Evolutionary conservation across 1,140 invertebrate genomes (phyloP), one percentile per base, ranked within the genome.

Genomic region (Drosophila carrolli): DNA sequence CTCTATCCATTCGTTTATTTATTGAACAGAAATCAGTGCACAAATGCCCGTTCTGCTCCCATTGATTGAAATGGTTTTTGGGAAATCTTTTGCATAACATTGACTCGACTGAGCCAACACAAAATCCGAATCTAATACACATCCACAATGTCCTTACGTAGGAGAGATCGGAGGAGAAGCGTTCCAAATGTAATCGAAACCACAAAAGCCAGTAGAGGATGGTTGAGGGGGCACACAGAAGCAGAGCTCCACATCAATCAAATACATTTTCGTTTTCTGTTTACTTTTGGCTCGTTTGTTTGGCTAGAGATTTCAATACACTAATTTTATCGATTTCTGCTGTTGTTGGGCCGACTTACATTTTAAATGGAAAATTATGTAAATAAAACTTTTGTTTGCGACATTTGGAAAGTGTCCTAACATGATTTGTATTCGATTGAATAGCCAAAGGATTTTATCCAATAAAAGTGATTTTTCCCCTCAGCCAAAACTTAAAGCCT

Each of bases 281-380:
- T 84, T 84, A 68, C 81, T 80, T 80, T 75, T 68, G 72, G 41
- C 44, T 40, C 40, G 53, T 66, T 70, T 78, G 80, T 74, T 86
- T 85, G 76, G 43, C 56, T 57, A 48, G 65, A 71, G 72, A 76
- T 57, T 74, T 44, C 60, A 48, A 76, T 59, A 66, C 63, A 78
- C 82, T 67, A 81, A 81, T 81, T 78, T 81, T 78, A 85, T 85
- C 85, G 82, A 85, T 85, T 85, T 82, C 70, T 51, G 68, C 38
- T 55, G 58, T 78, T 80, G 77, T 62, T 62, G 37, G 41, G 55
- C 37, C 41, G 48, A 58, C 53, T 71, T 66, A 81, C 73, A 81
- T 81, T 81, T 75, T 81, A 75, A 86, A 86, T 81, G 74, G 65
- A 53, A 81, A 75, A 81, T 85, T 81, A 86, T 85, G 81, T 86